Evolutionary conservation across 1,140 invertebrate species (phyloP), one percentile per base, ranked within the genome.

Genomic region (Bombus haemorrhoidalis): DNA sequence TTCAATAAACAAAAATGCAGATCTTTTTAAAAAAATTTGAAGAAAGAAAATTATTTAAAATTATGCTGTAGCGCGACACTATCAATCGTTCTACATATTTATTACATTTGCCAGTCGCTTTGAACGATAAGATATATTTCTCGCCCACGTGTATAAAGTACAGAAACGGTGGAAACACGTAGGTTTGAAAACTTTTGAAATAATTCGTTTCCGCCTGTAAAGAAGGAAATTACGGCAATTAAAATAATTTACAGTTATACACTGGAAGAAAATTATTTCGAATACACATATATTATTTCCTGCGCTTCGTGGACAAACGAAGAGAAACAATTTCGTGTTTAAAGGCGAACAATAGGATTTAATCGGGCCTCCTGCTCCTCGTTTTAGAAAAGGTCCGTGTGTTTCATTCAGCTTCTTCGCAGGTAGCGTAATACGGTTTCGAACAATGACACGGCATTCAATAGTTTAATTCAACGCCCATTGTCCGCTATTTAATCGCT

Each of bases 391-490:
- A 37, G 25, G 13, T 53, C 39, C 41, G 41, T 28, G 41, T 18
- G 41, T 69, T 53, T 47, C 32, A 47, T 80, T 69, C 64, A 69
- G 10, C 6, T 28, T 66, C 77, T 69, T 80, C 64, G n/a, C 43
- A 10, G 78, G 32, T 47, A 34, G 78, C 64, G 64, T 69, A 53
- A 80, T 62, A 47, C 53, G n/a, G 25, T 34, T 69, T n/a, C 66
- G 32, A 69, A 80, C 78, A 80, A 80, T 80, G 47, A 43, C 62
- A 66, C 66, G 39, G 64, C 13, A 80, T 80, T 80, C 64, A 69
- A 53, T 80, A 80, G 64, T 80, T 80, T 69, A 71, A 80, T 80
- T 80, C 78, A 69, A 53, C 78, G 43, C 8, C 64, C 32, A 80
- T 80, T 80, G 78, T 80, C 78, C 78, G 12, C 22, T 68, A 18